A percentile compares a stretch with the other conserved stretches of the same genome.
phyloP scores from a whole-genome alignment of 2,888 invertebrate genomes.

The Carterocephalus palaemon region DNA sequence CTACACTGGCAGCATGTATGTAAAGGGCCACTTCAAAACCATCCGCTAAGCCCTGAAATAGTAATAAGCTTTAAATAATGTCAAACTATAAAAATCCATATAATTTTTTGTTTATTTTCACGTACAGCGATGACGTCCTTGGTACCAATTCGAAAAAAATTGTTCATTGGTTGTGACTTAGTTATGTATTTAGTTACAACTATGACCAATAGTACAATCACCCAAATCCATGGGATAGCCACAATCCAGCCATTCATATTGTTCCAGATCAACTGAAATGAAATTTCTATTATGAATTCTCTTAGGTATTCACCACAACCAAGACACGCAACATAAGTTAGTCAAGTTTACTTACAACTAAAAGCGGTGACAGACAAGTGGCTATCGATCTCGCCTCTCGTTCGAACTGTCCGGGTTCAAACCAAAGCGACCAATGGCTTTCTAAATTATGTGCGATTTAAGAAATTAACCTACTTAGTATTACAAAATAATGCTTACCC shows the following conservation, averaged over 20 bases:
- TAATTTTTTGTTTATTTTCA: constrained; percentile 2
- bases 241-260: constrained; percentile 52
- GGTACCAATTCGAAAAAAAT: constrained; percentile 45
- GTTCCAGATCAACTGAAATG: constrained; percentile 62
- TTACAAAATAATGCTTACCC: no score
- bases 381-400: no score
- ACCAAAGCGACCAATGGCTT: no score
- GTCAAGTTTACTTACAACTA: constrained; percentile 25
- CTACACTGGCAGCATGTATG: constrained; percentile 59
- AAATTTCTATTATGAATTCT: no score
- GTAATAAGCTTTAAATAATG: not conserved
- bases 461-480: no score
- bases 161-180: constrained; percentile 37
- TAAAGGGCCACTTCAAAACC: constrained; percentile 60
- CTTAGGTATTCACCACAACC: not conserved
- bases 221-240: constrained; percentile 56
- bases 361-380: no score
- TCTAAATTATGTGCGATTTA: no score
- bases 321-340: not conserved
- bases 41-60: constrained; percentile 50
- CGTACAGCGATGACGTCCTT: constrained; percentile 54
- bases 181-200: constrained; percentile 38
- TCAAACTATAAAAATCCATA: not conserved
- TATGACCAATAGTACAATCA: constrained; percentile 38
- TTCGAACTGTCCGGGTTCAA: no score